Evolutionary conservation across 2,797 vertebrate genomes (phyloP).

Genomic region (Lagocephalus sceleratus): DNA sequence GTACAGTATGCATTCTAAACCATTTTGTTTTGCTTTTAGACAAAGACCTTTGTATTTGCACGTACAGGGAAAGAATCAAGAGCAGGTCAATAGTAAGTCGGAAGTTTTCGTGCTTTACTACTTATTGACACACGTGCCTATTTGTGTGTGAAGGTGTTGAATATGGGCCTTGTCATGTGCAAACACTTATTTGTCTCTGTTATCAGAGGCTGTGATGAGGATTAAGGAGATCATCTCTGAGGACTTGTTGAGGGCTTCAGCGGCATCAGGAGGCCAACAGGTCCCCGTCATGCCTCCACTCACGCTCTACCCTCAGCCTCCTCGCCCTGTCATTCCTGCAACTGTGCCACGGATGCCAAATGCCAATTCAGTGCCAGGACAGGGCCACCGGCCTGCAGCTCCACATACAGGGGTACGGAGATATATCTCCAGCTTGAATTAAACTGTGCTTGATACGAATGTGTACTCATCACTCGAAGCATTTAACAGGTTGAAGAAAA

Average conservation of each 20-base stretch:
- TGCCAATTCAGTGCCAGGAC: slow-evolving; percentile 38
- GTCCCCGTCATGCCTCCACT: slow-evolving; percentile 71
- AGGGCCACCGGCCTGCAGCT: slow-evolving; percentile 74
- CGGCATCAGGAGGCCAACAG: slow-evolving; percentile 67
- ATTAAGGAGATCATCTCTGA: slow-evolving; percentile 82
- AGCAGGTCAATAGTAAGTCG: slow-evolving; percentile 80
- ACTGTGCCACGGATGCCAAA: slow-evolving; percentile 51
- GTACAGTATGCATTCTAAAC: not conserved
- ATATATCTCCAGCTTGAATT: not conserved
- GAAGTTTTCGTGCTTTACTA: not conserved
- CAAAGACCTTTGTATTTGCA: slow-evolving; percentile 80
- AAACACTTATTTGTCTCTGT: slow-evolving; percentile 18
- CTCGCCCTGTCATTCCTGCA: slow-evolving; percentile 57
- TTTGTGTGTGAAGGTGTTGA: not conserved
- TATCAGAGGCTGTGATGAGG: slow-evolving; percentile 74
- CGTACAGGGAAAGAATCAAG: slow-evolving; percentile 77
- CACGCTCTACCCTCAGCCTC: slow-evolving; percentile 77
- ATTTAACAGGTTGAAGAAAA: too few relatives aligned
- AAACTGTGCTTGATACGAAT: not conserved
- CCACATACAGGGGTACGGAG: slow-evolving; percentile 74
- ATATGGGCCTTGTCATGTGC: not conserved
- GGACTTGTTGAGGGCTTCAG: slow-evolving; percentile 67
- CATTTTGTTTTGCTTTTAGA: slow-evolving; percentile 51
- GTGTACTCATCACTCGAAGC: too few relatives aligned
- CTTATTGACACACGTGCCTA: not conserved